phyloP scores from a whole-genome alignment of 2,888 invertebrate species.

The Miltochrista miniata region DNA sequence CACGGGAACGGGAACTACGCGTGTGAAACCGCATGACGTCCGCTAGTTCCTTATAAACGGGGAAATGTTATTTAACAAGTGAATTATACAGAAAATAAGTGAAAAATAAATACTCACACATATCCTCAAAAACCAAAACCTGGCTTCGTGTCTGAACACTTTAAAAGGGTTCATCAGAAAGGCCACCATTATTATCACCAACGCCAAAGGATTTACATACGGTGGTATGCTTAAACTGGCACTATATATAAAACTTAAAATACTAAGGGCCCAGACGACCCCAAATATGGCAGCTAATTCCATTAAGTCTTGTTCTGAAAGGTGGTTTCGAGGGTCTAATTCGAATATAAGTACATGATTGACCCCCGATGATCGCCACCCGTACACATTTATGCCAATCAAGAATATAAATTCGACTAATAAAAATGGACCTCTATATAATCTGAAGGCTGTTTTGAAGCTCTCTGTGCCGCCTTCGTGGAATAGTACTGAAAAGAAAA shows the following conservation, averaged over 20 bases:
- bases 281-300: slow-evolving; percentile 97
- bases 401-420: slow-evolving; percentile 96
- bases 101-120: slow-evolving; percentile 85
- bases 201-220: slow-evolving; percentile 94
- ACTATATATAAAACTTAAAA: slow-evolving; percentile 91
- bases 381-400: slow-evolving; percentile 98
- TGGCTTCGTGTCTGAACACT: slow-evolving; percentile 95
- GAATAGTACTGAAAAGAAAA: slow-evolving; percentile 86
- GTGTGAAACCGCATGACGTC: too few species aligned
- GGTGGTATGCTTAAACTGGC: slow-evolving; percentile 94
- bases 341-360: slow-evolving; percentile 99
- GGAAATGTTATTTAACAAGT: too few species aligned
- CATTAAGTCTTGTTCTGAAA: slow-evolving; percentile 97
- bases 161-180: slow-evolving; percentile 97
- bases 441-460: slow-evolving; percentile 93
- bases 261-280: slow-evolving; percentile 96
- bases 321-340: slow-evolving; percentile 96
- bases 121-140: slow-evolving; percentile 96
- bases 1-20: too few species aligned
- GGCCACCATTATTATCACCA: slow-evolving; percentile 90
- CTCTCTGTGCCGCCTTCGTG: slow-evolving; percentile 88
- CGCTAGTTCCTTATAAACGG: too few species aligned
- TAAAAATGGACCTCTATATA: slow-evolving; percentile 97
- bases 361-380: slow-evolving; percentile 98
- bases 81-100: too few species aligned